Evolutionary conservation across 2,888 invertebrate genomes (phyloP), one percentile per base, ranked within the genome.

Genomic region (Chirona hameri): DNA sequence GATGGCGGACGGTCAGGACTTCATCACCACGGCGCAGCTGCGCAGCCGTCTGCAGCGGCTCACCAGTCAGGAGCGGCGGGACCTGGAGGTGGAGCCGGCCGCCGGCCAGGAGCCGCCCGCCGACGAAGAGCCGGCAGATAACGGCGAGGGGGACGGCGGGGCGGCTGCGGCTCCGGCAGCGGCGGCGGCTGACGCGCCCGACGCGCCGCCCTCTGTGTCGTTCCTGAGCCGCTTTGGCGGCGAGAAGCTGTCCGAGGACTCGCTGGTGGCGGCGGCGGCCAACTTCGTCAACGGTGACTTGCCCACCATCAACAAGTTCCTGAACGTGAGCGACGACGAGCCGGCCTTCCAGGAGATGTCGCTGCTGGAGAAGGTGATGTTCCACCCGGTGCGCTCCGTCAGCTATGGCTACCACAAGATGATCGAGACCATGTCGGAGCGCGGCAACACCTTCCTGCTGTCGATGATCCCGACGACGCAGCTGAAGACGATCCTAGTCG

Each of bases 1-100:
- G 87, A 88, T 96, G 81, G 94, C 95, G 3, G 95, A 95, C 88
- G 95, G 93, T 48, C 93, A 94, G 86, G 94, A 95, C 86, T 95
- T 93, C 86, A 95, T 96, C 84, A 95, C 95, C 55, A 94, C 94
- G 24, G 92, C 93, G 27, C 95, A 95, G 86, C 88, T 96, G 24
- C 80, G 80, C 55, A 48, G 80, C 27, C 27, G 80, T 3, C 52
- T 80, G 27, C 48, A 52, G 80, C 80, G 80, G 52, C 52, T 48
- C 55, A 48, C 52, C 80, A 55, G 48, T 29, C 52, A 80, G 80
- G 52, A 80, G 80, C 27, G 21, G 27, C 27, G 80, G 29, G 80
- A 29, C 18, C 52, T 27, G 52, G 52, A 27, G 46, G 52, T 14
- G 27, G 27, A 18, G 7, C 52, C 48, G 0, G 79, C 79, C 27